phyloP scores from a whole-genome alignment of 2,888 invertebrate species.

The Watsonalla cultraria region DNA sequence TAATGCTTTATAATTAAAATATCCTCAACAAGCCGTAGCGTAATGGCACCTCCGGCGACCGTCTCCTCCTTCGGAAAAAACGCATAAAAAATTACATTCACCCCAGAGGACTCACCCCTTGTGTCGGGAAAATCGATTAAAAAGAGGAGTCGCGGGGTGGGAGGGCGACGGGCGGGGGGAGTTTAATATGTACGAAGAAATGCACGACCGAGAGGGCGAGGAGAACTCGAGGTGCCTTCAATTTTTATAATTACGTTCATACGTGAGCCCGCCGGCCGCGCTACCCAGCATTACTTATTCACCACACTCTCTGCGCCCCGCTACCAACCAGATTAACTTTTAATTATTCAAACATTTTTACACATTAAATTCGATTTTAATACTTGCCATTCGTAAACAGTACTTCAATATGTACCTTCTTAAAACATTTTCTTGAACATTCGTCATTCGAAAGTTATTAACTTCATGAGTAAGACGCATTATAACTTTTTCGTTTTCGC shows the following conservation, averaged over 20 bases:
- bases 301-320: constrained; percentile 22
- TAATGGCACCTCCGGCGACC: constrained; percentile 78
- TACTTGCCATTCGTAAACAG: constrained; percentile 5
- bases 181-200: constrained; percentile 79
- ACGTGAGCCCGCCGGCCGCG: constrained; percentile 73
- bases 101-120: constrained; percentile 79
- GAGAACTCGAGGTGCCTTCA: constrained; percentile 70
- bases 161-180: constrained; percentile 58
- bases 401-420: not conserved
- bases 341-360: constrained; percentile 45
- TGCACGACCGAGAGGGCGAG: constrained; percentile 74
- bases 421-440: constrained; percentile 5
- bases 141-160: constrained; percentile 75
- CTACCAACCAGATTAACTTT: constrained; percentile 48
- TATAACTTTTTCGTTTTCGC: constrained; percentile 59
- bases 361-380: constrained; percentile 21
- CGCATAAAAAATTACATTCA: constrained; percentile 81
- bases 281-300: constrained; percentile 13
- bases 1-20: constrained; percentile 80
- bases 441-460: constrained; percentile 10
- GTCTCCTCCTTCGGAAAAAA: constrained; percentile 72
- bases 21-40: constrained; percentile 80
- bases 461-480: constrained; percentile 45
- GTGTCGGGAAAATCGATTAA: constrained; percentile 79
- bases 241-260: constrained; percentile 80